A percentile compares a stretch with the other conserved stretches of the same genome.
Conservation (phyloP, 2,888 invertebrate genomes). For the Plutella xylostella region DNA sequence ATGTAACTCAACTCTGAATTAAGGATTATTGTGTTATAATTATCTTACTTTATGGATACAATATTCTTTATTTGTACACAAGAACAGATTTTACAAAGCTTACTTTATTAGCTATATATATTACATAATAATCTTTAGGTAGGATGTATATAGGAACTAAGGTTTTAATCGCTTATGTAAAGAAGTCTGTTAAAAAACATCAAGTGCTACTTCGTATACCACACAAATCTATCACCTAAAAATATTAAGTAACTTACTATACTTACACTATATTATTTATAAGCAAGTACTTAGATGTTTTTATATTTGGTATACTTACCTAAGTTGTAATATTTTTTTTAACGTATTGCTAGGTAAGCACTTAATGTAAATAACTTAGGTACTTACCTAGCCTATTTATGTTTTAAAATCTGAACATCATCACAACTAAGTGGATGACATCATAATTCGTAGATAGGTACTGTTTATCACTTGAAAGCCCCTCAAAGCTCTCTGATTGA, state of each 20-base stretch:
- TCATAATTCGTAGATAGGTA: no score
- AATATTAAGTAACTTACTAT: not conserved
- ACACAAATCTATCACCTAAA: not conserved
- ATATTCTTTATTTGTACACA: no score
- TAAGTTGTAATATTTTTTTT: not conserved
- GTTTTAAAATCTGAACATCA: not conserved
- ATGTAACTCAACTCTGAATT: no score
- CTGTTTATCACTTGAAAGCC: no score
- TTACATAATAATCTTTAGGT: no score
- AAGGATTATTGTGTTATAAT: no score
- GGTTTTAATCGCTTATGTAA: not conserved
- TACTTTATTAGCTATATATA: no score
- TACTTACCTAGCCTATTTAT: not conserved
- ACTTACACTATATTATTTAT: not conserved
- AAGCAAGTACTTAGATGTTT: not conserved
- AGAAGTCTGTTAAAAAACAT: not conserved
- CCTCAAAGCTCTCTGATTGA: no score
- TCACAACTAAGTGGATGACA: not conserved
- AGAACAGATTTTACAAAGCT: no score
- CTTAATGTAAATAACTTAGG: no score
- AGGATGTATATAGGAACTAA: not conserved
- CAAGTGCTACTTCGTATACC: not conserved
- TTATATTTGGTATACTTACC: not conserved
- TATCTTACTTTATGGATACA: no score
- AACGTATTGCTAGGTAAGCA: not conserved